Percentiles rank a stretch among this genome's conserved stretches.
Evolutionary conservation across 2,113 vertebrate species (phyloP).

Genomic region (Pycnonotus jocosus): DNA sequence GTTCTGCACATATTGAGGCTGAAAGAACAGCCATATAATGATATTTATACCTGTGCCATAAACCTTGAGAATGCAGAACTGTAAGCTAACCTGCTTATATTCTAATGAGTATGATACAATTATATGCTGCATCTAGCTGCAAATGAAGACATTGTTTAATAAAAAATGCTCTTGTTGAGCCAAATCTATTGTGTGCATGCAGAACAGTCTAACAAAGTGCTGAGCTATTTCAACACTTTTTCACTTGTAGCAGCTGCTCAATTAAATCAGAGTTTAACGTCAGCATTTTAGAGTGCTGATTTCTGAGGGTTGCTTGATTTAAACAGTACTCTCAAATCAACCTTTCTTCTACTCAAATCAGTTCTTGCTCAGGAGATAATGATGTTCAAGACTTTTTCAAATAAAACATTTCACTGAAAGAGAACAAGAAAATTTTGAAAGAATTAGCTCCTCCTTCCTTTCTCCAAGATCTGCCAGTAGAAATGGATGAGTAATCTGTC

Average conservation of each 20-base stretch:
- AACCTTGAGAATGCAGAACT: not conserved
- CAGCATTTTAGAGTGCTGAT: conserved; percentile 40
- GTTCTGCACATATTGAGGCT: accelerated
- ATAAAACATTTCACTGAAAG: not conserved
- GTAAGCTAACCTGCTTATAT: not conserved
- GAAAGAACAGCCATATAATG: not conserved
- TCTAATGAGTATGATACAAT: not conserved
- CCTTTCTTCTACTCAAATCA: conserved; percentile 19
- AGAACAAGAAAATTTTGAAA: not conserved
- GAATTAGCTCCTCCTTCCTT: not conserved
- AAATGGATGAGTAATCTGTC: not conserved
- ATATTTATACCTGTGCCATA: not conserved
- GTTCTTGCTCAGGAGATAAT: not conserved
- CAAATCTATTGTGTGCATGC: conserved; percentile 17
- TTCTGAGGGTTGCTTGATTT: conserved; percentile 35
- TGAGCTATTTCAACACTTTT: conserved; percentile 26
- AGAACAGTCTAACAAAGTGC: conserved; percentile 24
- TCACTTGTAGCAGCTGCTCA: conserved; percentile 49
- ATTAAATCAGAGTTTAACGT: conserved; percentile 46
- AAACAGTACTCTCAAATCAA: conserved; percentile 31
- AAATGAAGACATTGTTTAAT: conserved; percentile 27
- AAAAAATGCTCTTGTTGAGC: conserved; percentile 24
- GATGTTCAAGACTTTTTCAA: not conserved
- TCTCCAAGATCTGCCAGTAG: not conserved
- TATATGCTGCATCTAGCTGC: not conserved